Conservation (phyloP, 1,140 invertebrate species). For the Trichogramma pretiosum region DNA sequence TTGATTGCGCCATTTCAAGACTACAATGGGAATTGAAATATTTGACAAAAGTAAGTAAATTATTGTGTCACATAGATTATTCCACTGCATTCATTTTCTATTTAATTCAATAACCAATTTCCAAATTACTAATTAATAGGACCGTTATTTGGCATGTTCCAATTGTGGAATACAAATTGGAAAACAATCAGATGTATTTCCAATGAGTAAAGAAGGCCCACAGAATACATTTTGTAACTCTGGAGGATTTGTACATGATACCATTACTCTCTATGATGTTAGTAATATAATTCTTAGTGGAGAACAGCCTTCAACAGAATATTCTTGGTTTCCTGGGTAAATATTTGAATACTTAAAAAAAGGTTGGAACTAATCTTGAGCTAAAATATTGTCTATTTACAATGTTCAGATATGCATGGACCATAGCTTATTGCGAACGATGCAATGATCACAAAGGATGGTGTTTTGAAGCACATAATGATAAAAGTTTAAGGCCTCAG, state of each 20-base stretch:
- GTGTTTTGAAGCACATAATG: slow-evolving; percentile 58
- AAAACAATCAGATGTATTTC: slow-evolving; percentile 63
- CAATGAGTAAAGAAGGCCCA: slow-evolving; percentile 73
- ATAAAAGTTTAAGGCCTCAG: slow-evolving; percentile 53
- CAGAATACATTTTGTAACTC: slow-evolving; percentile 77
- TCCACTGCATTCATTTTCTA: background rate
- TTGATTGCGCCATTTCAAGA: slow-evolving; percentile 59
- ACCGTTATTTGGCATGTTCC: slow-evolving; percentile 56
- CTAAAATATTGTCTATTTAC: slow-evolving; percentile 7
- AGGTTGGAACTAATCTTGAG: background rate
- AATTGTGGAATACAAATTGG: slow-evolving; percentile 56
- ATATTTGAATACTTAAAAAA: slow-evolving; percentile 12
- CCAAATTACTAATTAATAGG: slow-evolving; percentile 19
- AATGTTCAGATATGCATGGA: slow-evolving; percentile 67
- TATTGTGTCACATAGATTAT: slow-evolving; percentile 1
- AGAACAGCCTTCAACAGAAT: slow-evolving; percentile 54
- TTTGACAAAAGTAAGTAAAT: slow-evolving; percentile 48
- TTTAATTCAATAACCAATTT: background rate
- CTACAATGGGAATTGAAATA: slow-evolving; percentile 57
- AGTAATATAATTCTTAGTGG: slow-evolving; percentile 51
- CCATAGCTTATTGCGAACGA: slow-evolving; percentile 57
- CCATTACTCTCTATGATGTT: slow-evolving; percentile 62
- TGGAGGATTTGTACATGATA: slow-evolving; percentile 71
- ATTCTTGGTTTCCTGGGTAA: slow-evolving; percentile 81
- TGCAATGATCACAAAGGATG: slow-evolving; percentile 70